Percentiles rank a stretch among this genome's conserved stretches.
phyloP scores from a whole-genome alignment of 2,888 invertebrate genomes.

The Mantis religiosa region DNA sequence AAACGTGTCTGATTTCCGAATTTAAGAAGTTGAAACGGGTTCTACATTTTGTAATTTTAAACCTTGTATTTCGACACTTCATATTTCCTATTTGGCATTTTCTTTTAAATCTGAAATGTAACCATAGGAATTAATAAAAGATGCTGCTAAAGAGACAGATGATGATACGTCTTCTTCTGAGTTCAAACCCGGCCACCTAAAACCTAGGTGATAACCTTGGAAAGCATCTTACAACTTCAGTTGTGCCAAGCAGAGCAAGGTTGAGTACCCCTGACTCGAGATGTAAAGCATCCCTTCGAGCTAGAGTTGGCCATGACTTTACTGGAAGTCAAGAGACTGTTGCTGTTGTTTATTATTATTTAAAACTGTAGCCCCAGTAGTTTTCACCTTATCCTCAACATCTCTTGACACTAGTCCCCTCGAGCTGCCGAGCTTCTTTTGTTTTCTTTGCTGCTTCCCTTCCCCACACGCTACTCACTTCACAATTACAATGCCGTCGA shows the following conservation, averaged over 20 bases:
- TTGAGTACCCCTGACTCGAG: constrained; percentile 1
- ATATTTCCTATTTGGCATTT: too few species aligned
- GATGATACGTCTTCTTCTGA: too few species aligned
- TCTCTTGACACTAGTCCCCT: background rate
- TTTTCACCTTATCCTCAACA: background rate
- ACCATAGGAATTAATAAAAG: too few species aligned
- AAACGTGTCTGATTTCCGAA: too few species aligned
- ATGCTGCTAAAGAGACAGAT: too few species aligned
- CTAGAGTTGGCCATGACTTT: constrained; percentile 7
- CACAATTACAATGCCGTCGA: background rate
- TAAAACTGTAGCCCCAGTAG: background rate
- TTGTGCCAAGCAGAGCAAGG: background rate
- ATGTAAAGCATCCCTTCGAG: background rate
- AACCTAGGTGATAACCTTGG: too few species aligned
- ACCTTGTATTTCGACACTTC: too few species aligned
- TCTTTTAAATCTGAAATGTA: too few species aligned
- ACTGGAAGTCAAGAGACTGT: constrained; percentile 6
- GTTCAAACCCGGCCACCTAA: too few species aligned
- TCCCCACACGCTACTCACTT: background rate
- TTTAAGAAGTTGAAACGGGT: too few species aligned
- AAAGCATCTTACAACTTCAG: too few species aligned
- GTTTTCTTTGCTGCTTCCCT: background rate
- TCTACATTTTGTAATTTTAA: too few species aligned
- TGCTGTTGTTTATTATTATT: background rate
- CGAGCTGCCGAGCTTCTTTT: background rate